Evolutionary conservation across 2,113 vertebrate genomes (phyloP), one percentile per base, ranked within the genome.

Genomic region (Chlorocebus sabaeus): DNA sequence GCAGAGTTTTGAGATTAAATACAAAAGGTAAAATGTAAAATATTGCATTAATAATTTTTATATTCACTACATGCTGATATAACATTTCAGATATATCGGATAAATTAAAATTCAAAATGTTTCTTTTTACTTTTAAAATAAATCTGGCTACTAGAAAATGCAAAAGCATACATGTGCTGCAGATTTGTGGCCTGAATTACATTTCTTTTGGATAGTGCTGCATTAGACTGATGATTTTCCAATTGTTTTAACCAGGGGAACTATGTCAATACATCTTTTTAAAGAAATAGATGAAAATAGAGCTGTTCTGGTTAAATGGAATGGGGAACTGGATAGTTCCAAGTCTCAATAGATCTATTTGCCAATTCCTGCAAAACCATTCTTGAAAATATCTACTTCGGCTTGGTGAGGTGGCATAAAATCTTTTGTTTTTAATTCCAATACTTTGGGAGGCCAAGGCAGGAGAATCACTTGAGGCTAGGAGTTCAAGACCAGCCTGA

Each of bases 161-260:
- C n/a, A 70, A 80, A 90, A 80, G 16, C 35, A 30, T 88, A 10
- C 18, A 50, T 73, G 18, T 30, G 35, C n/a, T 13, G 89, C 32
- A 95, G 8, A 81, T 55, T 82, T 96, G 22, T 88, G 72, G 52
- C 78, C 89, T 92, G 48, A 84, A 64, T 87, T 87, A 13, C 52
- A 78, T 72, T 88, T 68, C n/a, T 90, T 45, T 75, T 57, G 64
- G 50, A 64, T 50, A 79, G 22, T 1, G 18, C n/a, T 75, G 16
- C 40, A 35, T 84, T 96, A 93, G 40, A 68, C 20, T 61, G 89
- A 27, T 85, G 78, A 40, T 38, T 93, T 96, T 95, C 32, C 9
- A 40, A 35, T 85, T 67, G 11, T 64, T 94, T 96, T 93, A 86
- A 38, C 6, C 12, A 3, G 70, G 30, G 32, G 89, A 81, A 76